These are phyloP conservation scores for Tursiops truncatus DNA, from an alignment of 2,113 vertebrate genomes.

Conservation along the genomic window DNA sequence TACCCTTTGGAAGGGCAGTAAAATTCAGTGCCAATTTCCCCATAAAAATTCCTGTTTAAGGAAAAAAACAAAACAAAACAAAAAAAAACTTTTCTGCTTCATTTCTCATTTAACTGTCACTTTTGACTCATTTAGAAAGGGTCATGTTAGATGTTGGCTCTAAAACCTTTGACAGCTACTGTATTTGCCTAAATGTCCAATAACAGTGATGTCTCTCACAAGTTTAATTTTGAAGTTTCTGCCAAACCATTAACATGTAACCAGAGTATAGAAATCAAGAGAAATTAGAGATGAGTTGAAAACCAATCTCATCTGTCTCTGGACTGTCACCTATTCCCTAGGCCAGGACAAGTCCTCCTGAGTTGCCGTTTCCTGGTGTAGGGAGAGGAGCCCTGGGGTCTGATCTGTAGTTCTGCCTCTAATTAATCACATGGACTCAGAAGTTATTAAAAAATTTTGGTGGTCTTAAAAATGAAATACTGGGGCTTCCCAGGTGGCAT, in stretches of 20 bases:
- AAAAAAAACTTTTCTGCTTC: background rate
- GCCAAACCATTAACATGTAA: constrained; percentile 21
- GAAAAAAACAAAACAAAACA: background rate
- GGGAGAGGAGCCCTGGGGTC: background rate
- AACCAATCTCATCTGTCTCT: background rate
- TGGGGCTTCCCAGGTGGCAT: too few species aligned
- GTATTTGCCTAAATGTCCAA: background rate
- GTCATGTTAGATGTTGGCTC: constrained; percentile 51
- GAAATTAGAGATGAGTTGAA: background rate
- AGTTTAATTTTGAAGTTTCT: constrained; percentile 48
- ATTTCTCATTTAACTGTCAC: constrained; percentile 67
- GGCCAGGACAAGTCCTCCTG: background rate
- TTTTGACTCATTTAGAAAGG: constrained; percentile 57
- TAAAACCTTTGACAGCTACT: constrained; percentile 60
- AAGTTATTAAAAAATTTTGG: background rate
- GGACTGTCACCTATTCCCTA: background rate
- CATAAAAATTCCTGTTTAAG: background rate
- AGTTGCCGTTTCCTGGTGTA: background rate
- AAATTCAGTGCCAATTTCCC: background rate
- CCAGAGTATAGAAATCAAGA: constrained; percentile 1
- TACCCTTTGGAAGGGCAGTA: background rate
- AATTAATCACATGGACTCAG: background rate
- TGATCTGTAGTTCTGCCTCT: background rate
- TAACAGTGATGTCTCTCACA: background rate
- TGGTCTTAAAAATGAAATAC: background rate